Evolutionary conservation across 2,113 vertebrate species (phyloP), one percentile per base, ranked within the genome.

Genomic region (Prionailurus viverrinus): DNA sequence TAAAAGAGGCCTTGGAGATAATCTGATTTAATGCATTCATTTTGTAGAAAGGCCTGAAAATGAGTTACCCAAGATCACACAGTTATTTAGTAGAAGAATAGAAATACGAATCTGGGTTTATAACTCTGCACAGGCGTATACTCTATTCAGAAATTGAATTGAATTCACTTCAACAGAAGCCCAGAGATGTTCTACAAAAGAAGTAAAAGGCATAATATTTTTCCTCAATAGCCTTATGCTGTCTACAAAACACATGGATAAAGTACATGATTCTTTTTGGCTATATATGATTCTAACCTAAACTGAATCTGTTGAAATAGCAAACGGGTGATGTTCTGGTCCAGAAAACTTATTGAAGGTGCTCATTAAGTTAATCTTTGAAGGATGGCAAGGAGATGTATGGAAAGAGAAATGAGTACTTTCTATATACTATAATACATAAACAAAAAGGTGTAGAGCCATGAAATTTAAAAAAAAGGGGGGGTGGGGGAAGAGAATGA

Each of bases 1-100:
- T 81, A 78, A 94, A 97, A 89, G 65, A 89, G 84, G 95, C 69
- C 66, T 85, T 96, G 91, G 88, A 96, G 94, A 93, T 98, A 95
- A 97, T 95, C 91, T 97, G 94, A 97, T 97, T 93, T 97, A 97
- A 98, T 97, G 91, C 98, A 53, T 73, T 98, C 74, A 95, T 97
- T 97, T 97, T 97, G 48, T 12, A 89, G 68, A 82, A 95, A 85
- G 33, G 14, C 41, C 53, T 98, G 93, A 95, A 97, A 97, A 97
- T 97, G 91, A 98, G 93, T 97, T 97, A 91, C 55, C 91, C 96
- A 98, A 97, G 97, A 96, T 91, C 96, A 97, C 85, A 94, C 73
- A 41, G 94, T 93, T 97, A 95, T 96, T 98, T 95, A 95, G 93
- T 81, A 82, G 76, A 95, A 98, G 39, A 97, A 95, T 12, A 96